These are phyloP conservation scores for Metacarcinus magister DNA, from an alignment of 2,888 invertebrate species.

Conservation along the genomic window DNA sequence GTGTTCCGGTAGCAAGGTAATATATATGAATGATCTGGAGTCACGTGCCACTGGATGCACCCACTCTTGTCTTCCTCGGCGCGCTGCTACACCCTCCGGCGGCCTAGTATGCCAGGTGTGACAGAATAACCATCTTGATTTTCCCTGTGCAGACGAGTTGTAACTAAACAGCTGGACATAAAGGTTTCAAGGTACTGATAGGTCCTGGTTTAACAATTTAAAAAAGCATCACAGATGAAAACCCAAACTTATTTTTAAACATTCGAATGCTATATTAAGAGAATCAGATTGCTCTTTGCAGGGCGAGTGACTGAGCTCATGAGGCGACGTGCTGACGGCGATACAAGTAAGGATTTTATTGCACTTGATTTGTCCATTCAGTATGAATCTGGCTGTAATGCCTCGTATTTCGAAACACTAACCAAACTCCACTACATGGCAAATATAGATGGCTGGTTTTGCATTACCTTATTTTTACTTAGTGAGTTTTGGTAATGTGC, in stretches of 20 bases:
- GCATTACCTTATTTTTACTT: not conserved
- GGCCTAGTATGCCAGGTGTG: not conserved
- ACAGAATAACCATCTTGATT: not conserved
- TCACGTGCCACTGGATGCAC: not conserved
- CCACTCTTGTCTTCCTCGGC: not conserved
- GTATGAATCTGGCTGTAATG: not conserved
- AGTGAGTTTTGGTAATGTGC: no score
- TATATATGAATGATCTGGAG: not conserved
- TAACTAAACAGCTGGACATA: conserved; percentile 40
- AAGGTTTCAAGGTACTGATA: not conserved
- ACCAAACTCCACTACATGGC: no score
- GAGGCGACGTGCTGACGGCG: not conserved
- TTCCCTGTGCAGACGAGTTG: not conserved
- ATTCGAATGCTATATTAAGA: not conserved
- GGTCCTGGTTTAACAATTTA: not conserved
- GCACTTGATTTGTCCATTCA: not conserved
- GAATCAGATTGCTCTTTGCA: not conserved
- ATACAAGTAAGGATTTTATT: not conserved
- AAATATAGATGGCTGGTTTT: not conserved
- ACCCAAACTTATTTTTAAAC: not conserved
- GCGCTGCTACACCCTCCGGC: not conserved
- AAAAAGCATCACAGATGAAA: not conserved
- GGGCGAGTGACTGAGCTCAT: not conserved
- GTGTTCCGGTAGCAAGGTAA: not conserved
- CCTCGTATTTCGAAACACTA: no score